Evolutionary conservation across 2,888 invertebrate genomes (phyloP).

Genomic region (Linnaemya tessellans): DNA sequence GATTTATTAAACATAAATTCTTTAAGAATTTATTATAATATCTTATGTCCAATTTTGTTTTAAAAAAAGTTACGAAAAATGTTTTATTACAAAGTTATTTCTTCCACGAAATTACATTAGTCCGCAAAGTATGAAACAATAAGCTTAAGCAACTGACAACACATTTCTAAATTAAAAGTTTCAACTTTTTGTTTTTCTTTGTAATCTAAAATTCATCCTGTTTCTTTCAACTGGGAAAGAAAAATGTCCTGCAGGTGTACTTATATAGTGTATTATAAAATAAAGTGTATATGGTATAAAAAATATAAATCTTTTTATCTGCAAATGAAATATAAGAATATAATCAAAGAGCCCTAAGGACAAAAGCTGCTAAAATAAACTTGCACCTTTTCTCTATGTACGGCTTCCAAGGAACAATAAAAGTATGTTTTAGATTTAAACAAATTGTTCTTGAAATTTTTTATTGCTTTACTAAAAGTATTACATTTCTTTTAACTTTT

Average conservation of each 20-base stretch:
- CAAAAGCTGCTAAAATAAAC: not conserved
- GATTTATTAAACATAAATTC: too few species aligned
- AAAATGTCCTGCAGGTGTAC: slow-evolving; percentile 31
- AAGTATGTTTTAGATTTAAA: slow-evolving; percentile 18
- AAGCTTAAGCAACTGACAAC: not conserved
- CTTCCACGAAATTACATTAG: too few species aligned
- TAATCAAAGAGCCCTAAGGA: slow-evolving; percentile 41
- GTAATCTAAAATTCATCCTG: not conserved
- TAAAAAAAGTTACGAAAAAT: too few species aligned
- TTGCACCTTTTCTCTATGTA: not conserved
- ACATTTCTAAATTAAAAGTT: not conserved
- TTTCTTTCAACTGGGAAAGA: not conserved
- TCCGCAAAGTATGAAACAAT: not conserved
- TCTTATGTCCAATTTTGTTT: too few species aligned
- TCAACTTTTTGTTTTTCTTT: not conserved
- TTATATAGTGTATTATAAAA: not conserved
- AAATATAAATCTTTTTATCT: not conserved
- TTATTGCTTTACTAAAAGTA: not conserved
- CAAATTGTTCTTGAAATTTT: slow-evolving; percentile 15
- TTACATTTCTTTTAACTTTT: not conserved
- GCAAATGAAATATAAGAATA: slow-evolving; percentile 22
- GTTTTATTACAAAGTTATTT: too few species aligned
- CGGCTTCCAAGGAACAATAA: not conserved
- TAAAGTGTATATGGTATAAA: slow-evolving; percentile 18
- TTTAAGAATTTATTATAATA: too few species aligned